Base-by-base conservation (phyloP, 1,140 invertebrate genomes). In the Drosophila lowei region DNA sequence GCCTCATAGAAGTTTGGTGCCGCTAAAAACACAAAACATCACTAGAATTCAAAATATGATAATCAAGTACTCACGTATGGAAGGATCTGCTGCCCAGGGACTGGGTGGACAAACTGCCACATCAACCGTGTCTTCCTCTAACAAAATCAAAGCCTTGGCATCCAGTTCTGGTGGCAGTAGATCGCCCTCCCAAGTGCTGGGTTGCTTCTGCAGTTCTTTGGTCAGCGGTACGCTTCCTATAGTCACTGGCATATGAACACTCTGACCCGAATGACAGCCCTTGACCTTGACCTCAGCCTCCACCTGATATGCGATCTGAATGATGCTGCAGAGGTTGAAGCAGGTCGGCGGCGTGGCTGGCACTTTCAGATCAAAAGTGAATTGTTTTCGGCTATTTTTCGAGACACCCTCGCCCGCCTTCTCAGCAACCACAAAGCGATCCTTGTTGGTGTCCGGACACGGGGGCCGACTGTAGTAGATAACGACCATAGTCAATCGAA, bases 271-370 rank as follows among this genome's bases (percentile, higher is more conserved):
- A 78, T 93, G 92, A 25, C 90, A 77, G 21, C 91, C 91, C 11
- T 79, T 77, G 30, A 92, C 84, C 66, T 84, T 90, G 13, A 91
- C 90, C 63, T 83, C 90, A 1, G 96, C 93, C 83, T 94, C 93
- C 7, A 96, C 76, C 75, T 94, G 93, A 90, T 95, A 96, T 66
- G 94, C 93, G 50, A 95, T 91, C 89, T 95, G 94, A 56, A 96
- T 95, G 43, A 96, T 93, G 42, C 92, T 92, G 72, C 95, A 96
- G 62, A 95, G 93, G 15, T 93, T 92, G 2, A 95, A 92, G 89
- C 95, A 95, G 1, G 95, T 95, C 2, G 95, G 95, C 5, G 95
- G 95, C 68, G 95, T 90, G 1, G 95, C 92, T 0, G 95, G 95
- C 34, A 96, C 92, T n/a, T 92, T 91, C 9, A 96, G 80, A 16